These are phyloP conservation scores for Forbesichthys papilliferus DNA, from an alignment of 2,113 vertebrate genomes.

Conservation along the genomic window DNA sequence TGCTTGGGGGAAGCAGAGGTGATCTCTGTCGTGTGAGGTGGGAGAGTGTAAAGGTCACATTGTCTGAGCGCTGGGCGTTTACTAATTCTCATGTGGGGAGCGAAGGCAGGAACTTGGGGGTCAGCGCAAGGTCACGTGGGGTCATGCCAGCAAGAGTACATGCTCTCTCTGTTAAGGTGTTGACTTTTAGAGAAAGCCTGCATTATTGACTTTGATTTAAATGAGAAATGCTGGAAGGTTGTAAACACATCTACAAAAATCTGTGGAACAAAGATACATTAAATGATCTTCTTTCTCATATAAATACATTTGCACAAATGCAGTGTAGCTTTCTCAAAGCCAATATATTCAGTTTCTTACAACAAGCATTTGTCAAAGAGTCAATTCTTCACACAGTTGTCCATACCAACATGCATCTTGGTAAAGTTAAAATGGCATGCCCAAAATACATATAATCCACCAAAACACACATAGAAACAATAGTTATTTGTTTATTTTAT, in stretches of 20 bases:
- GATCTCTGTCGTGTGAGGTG: too few relatives aligned
- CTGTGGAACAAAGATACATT: conserved; percentile 25
- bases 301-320: neutral
- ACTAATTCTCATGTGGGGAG: neutral
- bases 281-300: neutral
- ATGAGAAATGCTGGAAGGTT: conserved; percentile 13
- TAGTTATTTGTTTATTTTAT: conserved; percentile 1
- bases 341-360: too few relatives aligned
- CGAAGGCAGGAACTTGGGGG: conserved; percentile 5
- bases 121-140: conserved; percentile 32
- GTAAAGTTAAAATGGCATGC: conserved; percentile 2
- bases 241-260: conserved; percentile 12
- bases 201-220: conserved; percentile 4
- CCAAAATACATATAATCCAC: conserved; percentile 29
- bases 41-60: too few relatives aligned
- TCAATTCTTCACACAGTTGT: too few relatives aligned
- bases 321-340: neutral
- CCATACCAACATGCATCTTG: too few relatives aligned
- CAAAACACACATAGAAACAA: conserved; percentile 44
- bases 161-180: conserved; percentile 30
- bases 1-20: too few relatives aligned
- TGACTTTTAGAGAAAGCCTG: conserved; percentile 31
- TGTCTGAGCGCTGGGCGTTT: too few relatives aligned
- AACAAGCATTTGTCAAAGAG: too few relatives aligned
- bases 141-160: conserved; percentile 31